phyloP scores from a whole-genome alignment of 2,797 vertebrate species.

The Gallirallus australis region DNA sequence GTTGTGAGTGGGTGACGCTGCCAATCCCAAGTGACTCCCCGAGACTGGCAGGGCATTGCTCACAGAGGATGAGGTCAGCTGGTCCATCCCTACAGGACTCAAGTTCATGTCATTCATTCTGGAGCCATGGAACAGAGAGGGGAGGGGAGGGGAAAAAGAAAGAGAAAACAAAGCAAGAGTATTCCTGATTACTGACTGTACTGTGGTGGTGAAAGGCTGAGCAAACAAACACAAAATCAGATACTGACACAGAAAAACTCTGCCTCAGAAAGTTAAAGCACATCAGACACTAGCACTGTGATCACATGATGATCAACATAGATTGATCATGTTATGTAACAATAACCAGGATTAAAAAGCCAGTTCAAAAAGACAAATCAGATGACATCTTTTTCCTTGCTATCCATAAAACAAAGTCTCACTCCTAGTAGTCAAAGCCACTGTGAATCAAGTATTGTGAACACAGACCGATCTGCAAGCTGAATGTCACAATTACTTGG shows the following conservation, averaged over 20 bases:
- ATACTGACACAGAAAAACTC: neutral
- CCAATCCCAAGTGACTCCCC: conserved; percentile 91
- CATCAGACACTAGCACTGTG: neutral
- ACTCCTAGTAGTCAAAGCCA: neutral
- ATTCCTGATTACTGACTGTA: neutral
- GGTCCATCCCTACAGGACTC: conserved; percentile 97
- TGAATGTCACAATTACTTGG: neutral
- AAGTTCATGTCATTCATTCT: conserved; percentile 99
- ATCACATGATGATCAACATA: neutral
- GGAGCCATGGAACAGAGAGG: neutral
- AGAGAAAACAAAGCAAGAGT: neutral
- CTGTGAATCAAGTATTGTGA: neutral
- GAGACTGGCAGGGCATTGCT: conserved; percentile 83
- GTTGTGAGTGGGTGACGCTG: conserved; percentile 94
- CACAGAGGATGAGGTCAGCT: conserved; percentile 93
- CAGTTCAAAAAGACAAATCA: neutral
- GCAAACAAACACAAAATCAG: neutral
- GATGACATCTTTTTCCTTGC: neutral
- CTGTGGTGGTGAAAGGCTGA: neutral
- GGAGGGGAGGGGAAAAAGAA: neutral
- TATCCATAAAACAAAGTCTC: neutral
- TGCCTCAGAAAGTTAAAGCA: neutral
- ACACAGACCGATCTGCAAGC: neutral
- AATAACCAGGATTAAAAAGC: neutral
- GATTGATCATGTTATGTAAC: neutral